Conservation (phyloP, 2,888 invertebrate genomes). For the Neria commutata region DNA sequence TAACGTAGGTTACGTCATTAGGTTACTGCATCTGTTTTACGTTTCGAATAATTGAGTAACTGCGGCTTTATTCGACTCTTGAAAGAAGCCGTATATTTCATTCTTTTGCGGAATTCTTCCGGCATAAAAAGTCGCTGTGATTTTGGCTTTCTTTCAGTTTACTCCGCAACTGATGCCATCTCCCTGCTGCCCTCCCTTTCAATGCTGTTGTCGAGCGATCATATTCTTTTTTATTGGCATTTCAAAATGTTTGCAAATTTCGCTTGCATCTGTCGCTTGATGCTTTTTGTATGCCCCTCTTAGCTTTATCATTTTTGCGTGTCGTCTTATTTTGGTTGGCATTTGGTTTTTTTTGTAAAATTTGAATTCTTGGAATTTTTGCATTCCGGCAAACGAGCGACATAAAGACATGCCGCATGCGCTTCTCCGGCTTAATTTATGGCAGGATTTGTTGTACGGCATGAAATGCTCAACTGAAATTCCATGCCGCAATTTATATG, state of each 20-base stretch:
- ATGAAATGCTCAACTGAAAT: too few relatives aligned
- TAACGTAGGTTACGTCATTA: too few relatives aligned
- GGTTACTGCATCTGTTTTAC: too few relatives aligned
- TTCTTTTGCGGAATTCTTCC: too few relatives aligned
- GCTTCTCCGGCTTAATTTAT: not conserved
- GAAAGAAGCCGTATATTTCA: too few relatives aligned
- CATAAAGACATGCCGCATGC: not conserved
- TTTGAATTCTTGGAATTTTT: not conserved
- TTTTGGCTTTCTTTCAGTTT: not conserved
- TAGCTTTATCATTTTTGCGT: not conserved
- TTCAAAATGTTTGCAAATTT: not conserved
- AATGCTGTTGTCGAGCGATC: too few relatives aligned
- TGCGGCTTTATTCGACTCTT: too few relatives aligned
- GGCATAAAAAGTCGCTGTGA: too few relatives aligned
- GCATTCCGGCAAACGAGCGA: not conserved
- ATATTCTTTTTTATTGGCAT: not conserved
- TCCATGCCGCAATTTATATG: too few relatives aligned
- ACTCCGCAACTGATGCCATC: not conserved
- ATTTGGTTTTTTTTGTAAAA: not conserved
- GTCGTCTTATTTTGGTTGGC: not conserved
- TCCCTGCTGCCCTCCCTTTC: too few relatives aligned
- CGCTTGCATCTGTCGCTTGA: not conserved
- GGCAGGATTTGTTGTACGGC: too few relatives aligned
- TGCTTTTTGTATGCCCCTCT: not conserved
- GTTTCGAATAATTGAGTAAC: too few relatives aligned